These are phyloP conservation scores for Mirounga angustirostris DNA, from an alignment of 2,113 vertebrate species.

Conservation along the genomic window DNA sequence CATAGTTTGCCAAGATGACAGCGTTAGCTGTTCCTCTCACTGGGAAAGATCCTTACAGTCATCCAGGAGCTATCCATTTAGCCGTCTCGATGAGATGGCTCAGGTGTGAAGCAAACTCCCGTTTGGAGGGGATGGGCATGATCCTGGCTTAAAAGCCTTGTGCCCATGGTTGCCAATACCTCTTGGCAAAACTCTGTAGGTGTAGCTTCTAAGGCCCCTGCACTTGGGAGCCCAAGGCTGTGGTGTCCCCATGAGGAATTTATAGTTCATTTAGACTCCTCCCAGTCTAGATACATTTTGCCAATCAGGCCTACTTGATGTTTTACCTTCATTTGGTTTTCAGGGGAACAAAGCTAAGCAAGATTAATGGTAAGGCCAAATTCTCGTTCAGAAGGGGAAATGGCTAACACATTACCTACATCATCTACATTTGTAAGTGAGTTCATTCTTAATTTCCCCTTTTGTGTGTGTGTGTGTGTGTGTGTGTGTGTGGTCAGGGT, in stretches of 20 bases:
- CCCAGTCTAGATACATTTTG: neutral
- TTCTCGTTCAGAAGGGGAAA: neutral
- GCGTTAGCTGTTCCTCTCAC: neutral
- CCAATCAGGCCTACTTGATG: too few relatives aligned
- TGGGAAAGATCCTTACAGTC: neutral
- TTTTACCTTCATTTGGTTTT: neutral
- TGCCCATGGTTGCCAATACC: neutral
- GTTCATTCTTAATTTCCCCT: neutral
- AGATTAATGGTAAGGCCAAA: neutral
- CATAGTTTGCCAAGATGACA: neutral
- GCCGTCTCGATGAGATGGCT: neutral
- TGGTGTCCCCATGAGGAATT: neutral
- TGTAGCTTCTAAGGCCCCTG: neutral
- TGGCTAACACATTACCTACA: neutral
- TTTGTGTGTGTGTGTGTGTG: neutral
- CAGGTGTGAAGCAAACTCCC: neutral
- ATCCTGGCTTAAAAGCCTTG: neutral
- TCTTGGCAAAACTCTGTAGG: neutral
- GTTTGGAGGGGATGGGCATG: neutral
- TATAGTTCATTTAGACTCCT: neutral
- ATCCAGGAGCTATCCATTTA: neutral
- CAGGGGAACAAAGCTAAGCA: neutral
- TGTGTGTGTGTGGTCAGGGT: neutral
- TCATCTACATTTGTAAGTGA: neutral
- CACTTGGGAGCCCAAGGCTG: neutral